These are phyloP conservation scores for Arge pagana DNA, from an alignment of 2,888 invertebrate species.

Conservation along the genomic window DNA sequence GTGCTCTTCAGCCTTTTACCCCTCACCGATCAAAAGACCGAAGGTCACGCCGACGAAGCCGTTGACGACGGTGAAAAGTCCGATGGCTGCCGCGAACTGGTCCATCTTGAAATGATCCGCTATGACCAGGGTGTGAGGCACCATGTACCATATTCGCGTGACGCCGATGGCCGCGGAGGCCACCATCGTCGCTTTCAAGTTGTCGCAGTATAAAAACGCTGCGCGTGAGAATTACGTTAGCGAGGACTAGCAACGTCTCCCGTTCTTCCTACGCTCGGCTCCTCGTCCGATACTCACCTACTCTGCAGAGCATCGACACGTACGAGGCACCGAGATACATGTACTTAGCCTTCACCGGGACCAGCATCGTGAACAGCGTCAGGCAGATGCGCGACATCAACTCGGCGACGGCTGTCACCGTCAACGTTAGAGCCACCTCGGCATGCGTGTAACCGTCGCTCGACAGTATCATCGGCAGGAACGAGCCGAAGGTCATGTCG, in stretches of 20 bases:
- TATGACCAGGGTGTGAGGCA: constrained; percentile 72
- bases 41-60: constrained; percentile 71
- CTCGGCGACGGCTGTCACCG: constrained; percentile 72
- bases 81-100: constrained; percentile 74
- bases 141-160: constrained; percentile 72
- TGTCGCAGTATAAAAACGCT: constrained; percentile 66
- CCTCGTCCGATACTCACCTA: constrained; percentile 63
- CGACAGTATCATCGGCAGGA: constrained; percentile 69
- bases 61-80: constrained; percentile 73
- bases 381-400: constrained; percentile 68
- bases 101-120: constrained; percentile 71
- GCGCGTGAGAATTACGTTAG: constrained; percentile 36
- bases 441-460: constrained; percentile 63
- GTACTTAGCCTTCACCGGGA: constrained; percentile 66
- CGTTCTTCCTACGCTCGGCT: no score
- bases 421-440: constrained; percentile 71
- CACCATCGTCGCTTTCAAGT: constrained; percentile 64
- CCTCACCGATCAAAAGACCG: constrained; percentile 70
- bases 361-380: constrained; percentile 67
- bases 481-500: constrained; percentile 71
- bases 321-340: constrained; percentile 70
- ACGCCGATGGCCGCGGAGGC: constrained; percentile 69
- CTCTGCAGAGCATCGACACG: constrained; percentile 69
- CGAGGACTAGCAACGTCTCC: no score
- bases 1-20: constrained; percentile 12